Evolutionary conservation across 2,888 invertebrate genomes (phyloP).

Genomic region (Drosophila pegasa): DNA sequence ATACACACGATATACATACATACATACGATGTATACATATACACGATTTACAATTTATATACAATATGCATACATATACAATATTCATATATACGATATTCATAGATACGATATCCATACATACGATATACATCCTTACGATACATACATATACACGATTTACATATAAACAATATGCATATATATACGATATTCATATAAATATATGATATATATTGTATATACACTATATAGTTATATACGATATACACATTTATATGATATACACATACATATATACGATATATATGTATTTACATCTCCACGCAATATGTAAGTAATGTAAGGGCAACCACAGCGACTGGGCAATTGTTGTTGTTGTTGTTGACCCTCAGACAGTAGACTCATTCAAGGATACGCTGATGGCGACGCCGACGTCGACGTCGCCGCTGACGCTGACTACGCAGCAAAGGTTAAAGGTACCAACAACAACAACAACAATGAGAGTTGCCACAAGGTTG

Average conservation of each 20-base stretch:
- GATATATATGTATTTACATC: constrained; percentile 11
- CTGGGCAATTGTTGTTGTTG: constrained; percentile 70
- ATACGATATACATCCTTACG: neutral
- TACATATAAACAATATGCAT: neutral
- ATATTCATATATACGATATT: neutral
- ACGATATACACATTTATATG: constrained; percentile 12
- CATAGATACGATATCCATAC: neutral
- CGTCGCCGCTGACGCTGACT: constrained; percentile 38
- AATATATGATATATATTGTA: no score
- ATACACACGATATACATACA: neutral
- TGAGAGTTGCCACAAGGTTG: constrained; percentile 62
- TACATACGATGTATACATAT: neutral
- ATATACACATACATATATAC: constrained; percentile 33
- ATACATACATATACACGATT: neutral
- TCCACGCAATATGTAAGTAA: constrained; percentile 7
- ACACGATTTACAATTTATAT: neutral
- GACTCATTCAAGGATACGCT: constrained; percentile 74
- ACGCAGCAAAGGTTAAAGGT: constrained; percentile 77
- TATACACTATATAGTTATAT: neutral
- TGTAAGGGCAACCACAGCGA: constrained; percentile 28
- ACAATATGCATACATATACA: neutral
- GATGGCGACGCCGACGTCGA: constrained; percentile 35
- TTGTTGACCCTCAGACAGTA: constrained; percentile 80
- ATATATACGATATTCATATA: neutral
- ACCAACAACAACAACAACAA: constrained; percentile 44